A percentile compares a stretch with the other conserved stretches of the same genome.
Conservation (phyloP, 2,797 vertebrate genomes). For the Ctenosaura bakeri region DNA sequence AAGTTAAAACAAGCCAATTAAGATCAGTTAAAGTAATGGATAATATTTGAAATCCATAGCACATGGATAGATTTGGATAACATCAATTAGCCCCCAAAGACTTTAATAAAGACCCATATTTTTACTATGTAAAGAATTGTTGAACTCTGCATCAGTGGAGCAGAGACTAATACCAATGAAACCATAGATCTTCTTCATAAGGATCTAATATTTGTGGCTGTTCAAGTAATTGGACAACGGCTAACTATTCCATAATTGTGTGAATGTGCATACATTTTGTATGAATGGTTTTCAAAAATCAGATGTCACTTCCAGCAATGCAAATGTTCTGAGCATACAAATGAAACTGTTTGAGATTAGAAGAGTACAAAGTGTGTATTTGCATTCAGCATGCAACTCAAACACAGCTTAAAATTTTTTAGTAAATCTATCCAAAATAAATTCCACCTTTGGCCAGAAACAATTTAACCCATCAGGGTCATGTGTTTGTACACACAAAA, state of each 20-base stretch:
- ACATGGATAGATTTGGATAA: too few relatives aligned
- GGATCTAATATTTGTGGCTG: neutral
- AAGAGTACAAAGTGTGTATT: constrained; percentile 56
- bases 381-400: constrained; percentile 60
- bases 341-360: constrained; percentile 16
- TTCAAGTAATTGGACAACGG: neutral
- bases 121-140: too few relatives aligned
- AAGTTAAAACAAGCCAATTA: too few relatives aligned
- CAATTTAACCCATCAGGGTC: constrained; percentile 33
- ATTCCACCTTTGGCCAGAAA: constrained; percentile 63
- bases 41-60: too few relatives aligned
- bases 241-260: neutral
- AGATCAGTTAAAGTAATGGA: too few relatives aligned
- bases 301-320: neutral
- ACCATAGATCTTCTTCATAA: neutral
- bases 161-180: neutral
- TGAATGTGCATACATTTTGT: neutral
- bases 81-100: too few relatives aligned
- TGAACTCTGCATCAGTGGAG: too few relatives aligned
- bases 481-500: constrained; percentile 15
- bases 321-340: neutral
- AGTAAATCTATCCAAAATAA: constrained; percentile 62
- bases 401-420: constrained; percentile 54
- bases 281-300: neutral
- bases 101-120: too few relatives aligned